Percentiles rank a stretch among this genome's conserved stretches.
These are phyloP conservation scores for Bufo bufo DNA, from an alignment of 2,113 vertebrate species.

Conservation along the genomic window DNA sequence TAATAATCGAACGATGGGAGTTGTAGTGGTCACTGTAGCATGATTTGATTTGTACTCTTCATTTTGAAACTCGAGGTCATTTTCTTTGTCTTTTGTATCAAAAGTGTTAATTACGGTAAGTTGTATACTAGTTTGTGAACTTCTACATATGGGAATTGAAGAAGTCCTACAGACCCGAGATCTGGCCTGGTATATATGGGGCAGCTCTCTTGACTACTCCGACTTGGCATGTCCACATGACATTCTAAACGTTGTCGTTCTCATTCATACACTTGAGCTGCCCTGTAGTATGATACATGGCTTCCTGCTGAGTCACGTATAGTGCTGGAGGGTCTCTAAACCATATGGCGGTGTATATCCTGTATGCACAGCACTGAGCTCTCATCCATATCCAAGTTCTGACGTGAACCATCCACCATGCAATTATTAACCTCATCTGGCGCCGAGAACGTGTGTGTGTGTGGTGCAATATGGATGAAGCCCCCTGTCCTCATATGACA, in stretches of 20 bases:
- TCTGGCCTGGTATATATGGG: neutral
- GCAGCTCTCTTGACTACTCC: neutral
- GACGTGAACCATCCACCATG: neutral
- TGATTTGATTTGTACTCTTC: neutral
- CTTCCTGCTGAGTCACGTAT: neutral
- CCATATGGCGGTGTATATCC: neutral
- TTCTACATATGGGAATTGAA: neutral
- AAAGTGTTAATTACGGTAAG: too few species aligned
- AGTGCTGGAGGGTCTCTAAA: neutral
- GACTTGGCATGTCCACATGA: neutral
- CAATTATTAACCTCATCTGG: slow-evolving; percentile 16
- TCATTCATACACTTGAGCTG: too few species aligned
- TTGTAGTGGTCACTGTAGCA: neutral
- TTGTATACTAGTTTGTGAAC: neutral
- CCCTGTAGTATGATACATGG: neutral
- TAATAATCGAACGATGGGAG: neutral
- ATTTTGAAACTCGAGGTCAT: too few species aligned
- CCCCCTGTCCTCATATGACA: neutral
- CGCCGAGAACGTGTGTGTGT: neutral
- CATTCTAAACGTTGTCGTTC: neutral
- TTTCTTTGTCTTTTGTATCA: too few species aligned
- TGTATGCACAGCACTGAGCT: neutral
- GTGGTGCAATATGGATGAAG: neutral
- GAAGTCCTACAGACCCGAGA: neutral
- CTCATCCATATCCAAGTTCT: neutral